These are phyloP conservation scores for Gymnothorax javanicus DNA, from an alignment of 2,797 vertebrate species.

Conservation along the genomic window DNA sequence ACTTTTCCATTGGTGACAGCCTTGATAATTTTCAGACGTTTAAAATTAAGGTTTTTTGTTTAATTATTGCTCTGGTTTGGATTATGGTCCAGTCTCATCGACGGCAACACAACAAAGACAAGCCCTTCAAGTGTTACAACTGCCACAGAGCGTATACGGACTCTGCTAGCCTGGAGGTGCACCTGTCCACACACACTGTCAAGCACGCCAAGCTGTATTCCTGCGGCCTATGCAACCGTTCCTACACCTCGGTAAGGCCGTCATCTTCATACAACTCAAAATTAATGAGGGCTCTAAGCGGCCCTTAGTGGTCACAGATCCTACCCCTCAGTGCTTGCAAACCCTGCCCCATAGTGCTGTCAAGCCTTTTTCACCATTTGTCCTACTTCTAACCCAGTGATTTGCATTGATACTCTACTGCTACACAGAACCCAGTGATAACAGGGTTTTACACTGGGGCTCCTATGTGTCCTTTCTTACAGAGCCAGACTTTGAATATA, in stretches of 20 bases:
- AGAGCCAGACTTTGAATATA: neutral
- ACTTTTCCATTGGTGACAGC: neutral
- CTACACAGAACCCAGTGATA: neutral
- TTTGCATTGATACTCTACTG: neutral
- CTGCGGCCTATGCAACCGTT: conserved; percentile 93
- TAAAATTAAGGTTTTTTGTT: neutral
- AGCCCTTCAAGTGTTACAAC: conserved; percentile 98
- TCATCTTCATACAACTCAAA: neutral
- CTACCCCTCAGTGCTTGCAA: no score
- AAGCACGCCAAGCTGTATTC: conserved; percentile 97
- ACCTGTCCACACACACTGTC: conserved; percentile 94
- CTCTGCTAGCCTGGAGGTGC: conserved; percentile 90
- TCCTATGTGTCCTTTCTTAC: neutral
- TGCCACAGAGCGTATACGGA: conserved; percentile 96
- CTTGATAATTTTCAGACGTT: neutral
- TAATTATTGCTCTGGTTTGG: neutral
- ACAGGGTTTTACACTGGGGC: neutral
- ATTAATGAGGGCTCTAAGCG: no score
- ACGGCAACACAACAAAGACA: conserved; percentile 98
- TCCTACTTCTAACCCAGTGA: no score
- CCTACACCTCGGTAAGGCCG: conserved; percentile 89
- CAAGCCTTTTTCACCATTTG: no score
- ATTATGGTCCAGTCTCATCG: conserved; percentile 83
- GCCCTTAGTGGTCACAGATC: neutral
- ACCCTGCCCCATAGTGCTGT: no score